These are phyloP conservation scores for Geopemphigus sp. DNA, from an alignment of 1,140 invertebrate genomes.

Conservation along the genomic window DNA sequence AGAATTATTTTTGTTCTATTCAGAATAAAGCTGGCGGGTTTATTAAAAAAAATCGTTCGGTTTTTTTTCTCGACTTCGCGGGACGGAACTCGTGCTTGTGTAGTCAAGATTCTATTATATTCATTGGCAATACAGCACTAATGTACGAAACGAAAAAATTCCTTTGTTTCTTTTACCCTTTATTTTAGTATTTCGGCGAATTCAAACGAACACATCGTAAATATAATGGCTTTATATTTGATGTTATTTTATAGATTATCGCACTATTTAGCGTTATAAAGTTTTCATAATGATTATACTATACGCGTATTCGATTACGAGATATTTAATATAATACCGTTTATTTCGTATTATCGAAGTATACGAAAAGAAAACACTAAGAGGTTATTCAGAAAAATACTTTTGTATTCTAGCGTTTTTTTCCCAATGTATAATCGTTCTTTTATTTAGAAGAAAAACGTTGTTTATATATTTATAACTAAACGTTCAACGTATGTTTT, in stretches of 20 bases:
- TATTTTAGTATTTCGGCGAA: neutral
- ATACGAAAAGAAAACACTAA: too few relatives aligned
- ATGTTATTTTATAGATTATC: neutral
- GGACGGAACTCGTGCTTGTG: neutral
- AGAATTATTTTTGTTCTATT: neutral
- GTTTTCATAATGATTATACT: neutral
- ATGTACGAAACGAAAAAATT: conserved; percentile 1
- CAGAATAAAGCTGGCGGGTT: neutral
- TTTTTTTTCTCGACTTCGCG: neutral
- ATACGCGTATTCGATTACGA: neutral
- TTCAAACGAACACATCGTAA: neutral
- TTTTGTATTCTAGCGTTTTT: too few relatives aligned
- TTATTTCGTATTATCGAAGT: too few relatives aligned
- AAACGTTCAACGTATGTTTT: too few relatives aligned
- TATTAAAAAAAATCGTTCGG: neutral
- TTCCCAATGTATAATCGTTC: too few relatives aligned
- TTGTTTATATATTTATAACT: too few relatives aligned
- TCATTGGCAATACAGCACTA: neutral
- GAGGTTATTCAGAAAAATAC: too few relatives aligned
- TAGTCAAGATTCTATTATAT: conserved; percentile 1
- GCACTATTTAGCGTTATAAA: neutral
- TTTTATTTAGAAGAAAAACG: too few relatives aligned
- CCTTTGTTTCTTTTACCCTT: neutral
- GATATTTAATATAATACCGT: too few relatives aligned
- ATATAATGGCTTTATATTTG: neutral